Evolutionary conservation across 2,888 invertebrate species (phyloP), one percentile per base, ranked within the genome.

Genomic region (Paralinhomoeus sp.): DNA sequence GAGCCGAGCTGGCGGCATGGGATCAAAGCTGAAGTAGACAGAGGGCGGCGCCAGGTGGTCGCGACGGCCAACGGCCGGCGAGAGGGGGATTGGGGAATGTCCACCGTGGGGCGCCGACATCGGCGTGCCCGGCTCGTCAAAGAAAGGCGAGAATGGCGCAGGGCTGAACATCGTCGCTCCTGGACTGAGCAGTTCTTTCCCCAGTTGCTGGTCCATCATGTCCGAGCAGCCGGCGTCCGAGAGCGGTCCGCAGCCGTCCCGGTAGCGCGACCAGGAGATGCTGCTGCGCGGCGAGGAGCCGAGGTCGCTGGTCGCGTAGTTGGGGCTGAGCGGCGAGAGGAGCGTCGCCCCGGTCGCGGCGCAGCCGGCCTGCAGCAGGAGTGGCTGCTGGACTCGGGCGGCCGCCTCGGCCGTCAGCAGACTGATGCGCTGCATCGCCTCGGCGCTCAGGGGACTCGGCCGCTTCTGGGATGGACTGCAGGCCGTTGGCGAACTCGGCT

Each of bases 231-330:
- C 48, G 21, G 40, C 39, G 34, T 37, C 40, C 27, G 43, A 35
- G n/a, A 35, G 35, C 17, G 18, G n/a, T 35, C 23, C 12, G 17
- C 38, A 5, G 17, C 38, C 38, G 38, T 21, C 24, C 15, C 33
- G 13, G 21, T 20, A 20, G 3, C 20, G 33, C 21, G 37, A 23
- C 18, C 17, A 12, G 15, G 27, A 20, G n/a, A 45, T 43, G 35
- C 34, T 34, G 33, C 31, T 31, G 5, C 45, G 38, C 17, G 39
- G 39, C 9, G 55, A 55, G 40, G 48, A 48, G 27, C 60, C 60
- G 23, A 60, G 48, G 41, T 60, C 60, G 13, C 53, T 53, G 9
- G 60, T 60, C 7, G 60, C 55, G 45, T 60, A 60, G 42, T 50
- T 52, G 21, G 58, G 59, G 2, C 54, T 54, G 17, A 55, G 48